Percentiles rank a stretch among this genome's conserved stretches.
phyloP scores from a whole-genome alignment of 2,113 vertebrate genomes.

The Polypterus senegalus region DNA sequence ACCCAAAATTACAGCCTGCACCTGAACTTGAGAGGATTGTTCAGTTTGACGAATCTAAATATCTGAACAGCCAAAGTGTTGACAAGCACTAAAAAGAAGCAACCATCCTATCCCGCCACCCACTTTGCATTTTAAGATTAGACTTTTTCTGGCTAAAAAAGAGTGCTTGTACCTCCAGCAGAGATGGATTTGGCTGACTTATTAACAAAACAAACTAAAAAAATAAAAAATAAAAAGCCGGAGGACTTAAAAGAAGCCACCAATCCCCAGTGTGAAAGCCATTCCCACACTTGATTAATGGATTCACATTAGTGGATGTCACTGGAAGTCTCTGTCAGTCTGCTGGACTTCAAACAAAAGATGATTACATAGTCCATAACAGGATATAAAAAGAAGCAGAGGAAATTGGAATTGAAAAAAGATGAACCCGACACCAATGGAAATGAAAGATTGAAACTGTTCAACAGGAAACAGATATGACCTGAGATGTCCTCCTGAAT shows the following conservation, averaged over 20 bases:
- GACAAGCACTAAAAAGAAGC: too few species aligned
- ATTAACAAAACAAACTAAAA: too few species aligned
- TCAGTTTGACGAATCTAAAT: too few species aligned
- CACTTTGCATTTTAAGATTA: too few species aligned
- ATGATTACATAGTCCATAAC: slow-evolving; percentile 2
- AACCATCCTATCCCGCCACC: too few species aligned
- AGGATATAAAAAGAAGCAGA: slow-evolving; percentile 8
- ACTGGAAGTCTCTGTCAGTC: slow-evolving; percentile 2
- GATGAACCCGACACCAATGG: slow-evolving; percentile 1
- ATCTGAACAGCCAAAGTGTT: too few species aligned
- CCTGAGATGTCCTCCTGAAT: slow-evolving; percentile 10
- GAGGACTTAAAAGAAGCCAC: slow-evolving; percentile 14
- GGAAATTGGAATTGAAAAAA: slow-evolving; percentile 2
- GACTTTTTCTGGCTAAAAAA: too few species aligned
- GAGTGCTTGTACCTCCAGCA: too few species aligned
- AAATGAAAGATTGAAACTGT: slow-evolving; percentile 11
- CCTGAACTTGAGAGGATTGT: too few species aligned
- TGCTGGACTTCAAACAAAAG: slow-evolving; percentile 1
- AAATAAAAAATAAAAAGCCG: too few species aligned
- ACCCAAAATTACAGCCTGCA: too few species aligned
- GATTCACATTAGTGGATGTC: background rate
- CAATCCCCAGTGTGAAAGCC: background rate
- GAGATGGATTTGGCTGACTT: too few species aligned
- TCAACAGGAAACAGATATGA: slow-evolving; percentile 15
- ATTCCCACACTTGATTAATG: background rate